These are phyloP conservation scores for Tipula vernalis DNA, from an alignment of 2,888 invertebrate species.

Conservation along the genomic window DNA sequence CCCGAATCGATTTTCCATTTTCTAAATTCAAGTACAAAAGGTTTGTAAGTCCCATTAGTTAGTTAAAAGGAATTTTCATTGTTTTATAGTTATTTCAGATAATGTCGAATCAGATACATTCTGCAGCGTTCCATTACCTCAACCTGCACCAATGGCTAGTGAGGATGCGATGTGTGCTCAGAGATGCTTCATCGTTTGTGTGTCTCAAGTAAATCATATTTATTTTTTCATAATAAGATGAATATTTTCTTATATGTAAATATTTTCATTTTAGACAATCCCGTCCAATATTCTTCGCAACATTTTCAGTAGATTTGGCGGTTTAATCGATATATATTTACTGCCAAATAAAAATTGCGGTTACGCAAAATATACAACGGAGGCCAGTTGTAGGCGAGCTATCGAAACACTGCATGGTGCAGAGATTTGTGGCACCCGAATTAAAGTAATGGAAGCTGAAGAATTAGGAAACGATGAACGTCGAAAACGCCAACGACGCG, in stretches of 20 bases:
- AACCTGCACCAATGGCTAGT: conserved; percentile 47
- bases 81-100: not conserved
- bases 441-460: conserved; percentile 67
- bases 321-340: conserved; percentile 80
- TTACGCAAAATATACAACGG: conserved; percentile 73
- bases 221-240: not conserved
- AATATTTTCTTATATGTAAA: not conserved
- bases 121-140: conserved; percentile 59
- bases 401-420: conserved; percentile 61
- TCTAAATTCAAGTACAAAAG: not conserved
- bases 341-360: conserved; percentile 84
- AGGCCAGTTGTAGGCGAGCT: conserved; percentile 48
- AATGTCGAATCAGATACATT: conserved; percentile 29
- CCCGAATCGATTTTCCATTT: conserved; percentile 10
- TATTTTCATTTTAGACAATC: conserved; percentile 42
- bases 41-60: not conserved
- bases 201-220: conserved; percentile 33
- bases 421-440: conserved; percentile 71
- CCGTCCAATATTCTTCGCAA: conserved; percentile 74
- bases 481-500: conserved; percentile 25
- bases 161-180: conserved; percentile 54
- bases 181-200: conserved; percentile 52
- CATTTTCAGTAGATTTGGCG: conserved; percentile 82
- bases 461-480: conserved; percentile 39
- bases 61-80: not conserved